phyloP scores from a whole-genome alignment of 2,113 vertebrate genomes.

The Dicentrarchus labrax region DNA sequence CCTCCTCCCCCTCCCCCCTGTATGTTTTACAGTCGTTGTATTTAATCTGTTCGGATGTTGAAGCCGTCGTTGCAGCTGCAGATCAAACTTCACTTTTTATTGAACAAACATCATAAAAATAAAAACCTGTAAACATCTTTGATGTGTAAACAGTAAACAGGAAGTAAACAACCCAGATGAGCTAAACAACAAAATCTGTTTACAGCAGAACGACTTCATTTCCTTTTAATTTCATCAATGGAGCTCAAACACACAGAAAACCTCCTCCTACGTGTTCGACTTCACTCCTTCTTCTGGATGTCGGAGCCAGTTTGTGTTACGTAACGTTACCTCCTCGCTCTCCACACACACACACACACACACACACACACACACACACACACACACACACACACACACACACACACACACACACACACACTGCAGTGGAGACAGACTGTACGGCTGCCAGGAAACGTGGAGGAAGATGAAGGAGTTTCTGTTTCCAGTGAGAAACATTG shows the following conservation, averaged over 20 bases:
- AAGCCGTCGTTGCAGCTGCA: neutral
- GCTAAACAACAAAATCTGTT: neutral
- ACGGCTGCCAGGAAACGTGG: neutral
- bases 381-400: too few species aligned
- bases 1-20: too few species aligned
- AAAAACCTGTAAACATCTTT: neutral
- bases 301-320: conserved; percentile 22
- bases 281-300: too few species aligned
- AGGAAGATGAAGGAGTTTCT: conserved; percentile 15
- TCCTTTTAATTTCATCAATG: conserved; percentile 46
- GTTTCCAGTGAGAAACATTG: neutral
- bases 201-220: too few species aligned
- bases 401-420: neutral
- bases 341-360: conserved; percentile 2
- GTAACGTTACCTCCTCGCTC: neutral
- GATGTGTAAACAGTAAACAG: neutral
- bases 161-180: neutral
- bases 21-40: too few species aligned
- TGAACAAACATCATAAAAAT: neutral
- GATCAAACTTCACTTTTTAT: neutral
- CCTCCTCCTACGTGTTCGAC: neutral
- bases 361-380: too few species aligned
- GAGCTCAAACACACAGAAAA: conserved; percentile 11
- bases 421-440: conserved; percentile 1
- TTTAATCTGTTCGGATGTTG: too few species aligned